These are phyloP conservation scores for Drosophila triauraria DNA, from an alignment of 1,140 invertebrate genomes.

Conservation along the genomic window DNA sequence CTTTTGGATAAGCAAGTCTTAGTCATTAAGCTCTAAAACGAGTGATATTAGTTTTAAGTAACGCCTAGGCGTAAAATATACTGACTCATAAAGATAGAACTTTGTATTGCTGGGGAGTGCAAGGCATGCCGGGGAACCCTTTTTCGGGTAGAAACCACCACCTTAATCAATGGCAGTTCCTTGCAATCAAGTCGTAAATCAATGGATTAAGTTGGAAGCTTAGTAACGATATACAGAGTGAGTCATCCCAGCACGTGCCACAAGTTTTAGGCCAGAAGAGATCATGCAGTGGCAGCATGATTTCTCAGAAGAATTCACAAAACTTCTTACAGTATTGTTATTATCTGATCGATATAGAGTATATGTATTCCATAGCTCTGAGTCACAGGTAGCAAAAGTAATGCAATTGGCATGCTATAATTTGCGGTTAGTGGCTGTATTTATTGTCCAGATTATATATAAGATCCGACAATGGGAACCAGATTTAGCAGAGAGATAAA, in stretches of 20 bases:
- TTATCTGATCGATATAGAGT: constrained; percentile 16
- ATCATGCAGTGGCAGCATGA: constrained; percentile 21
- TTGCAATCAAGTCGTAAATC: not conserved
- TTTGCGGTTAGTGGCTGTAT: constrained; percentile 41
- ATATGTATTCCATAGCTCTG: constrained; percentile 22
- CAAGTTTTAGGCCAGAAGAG: too few species aligned
- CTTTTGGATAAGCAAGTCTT: not conserved
- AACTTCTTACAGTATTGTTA: constrained; percentile 14
- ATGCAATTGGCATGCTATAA: constrained; percentile 46
- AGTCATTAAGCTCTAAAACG: not conserved
- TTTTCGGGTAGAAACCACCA: too few species aligned
- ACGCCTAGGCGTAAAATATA: not conserved
- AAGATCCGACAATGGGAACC: constrained; percentile 15
- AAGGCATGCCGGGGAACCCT: constrained; percentile 3
- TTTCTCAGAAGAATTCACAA: not conserved
- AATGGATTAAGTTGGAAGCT: constrained; percentile 3
- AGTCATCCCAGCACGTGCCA: not conserved
- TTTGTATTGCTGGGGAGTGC: not conserved
- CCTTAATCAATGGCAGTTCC: not conserved
- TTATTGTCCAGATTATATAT: constrained; percentile 16
- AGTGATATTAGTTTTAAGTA: not conserved
- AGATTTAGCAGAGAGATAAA: not conserved
- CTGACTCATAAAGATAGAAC: constrained; percentile 1
- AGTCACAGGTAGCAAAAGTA: constrained; percentile 32
- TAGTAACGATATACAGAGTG: not conserved